Conservation (phyloP, 1,140 invertebrate genomes). For the Drosophila hydei region DNA sequence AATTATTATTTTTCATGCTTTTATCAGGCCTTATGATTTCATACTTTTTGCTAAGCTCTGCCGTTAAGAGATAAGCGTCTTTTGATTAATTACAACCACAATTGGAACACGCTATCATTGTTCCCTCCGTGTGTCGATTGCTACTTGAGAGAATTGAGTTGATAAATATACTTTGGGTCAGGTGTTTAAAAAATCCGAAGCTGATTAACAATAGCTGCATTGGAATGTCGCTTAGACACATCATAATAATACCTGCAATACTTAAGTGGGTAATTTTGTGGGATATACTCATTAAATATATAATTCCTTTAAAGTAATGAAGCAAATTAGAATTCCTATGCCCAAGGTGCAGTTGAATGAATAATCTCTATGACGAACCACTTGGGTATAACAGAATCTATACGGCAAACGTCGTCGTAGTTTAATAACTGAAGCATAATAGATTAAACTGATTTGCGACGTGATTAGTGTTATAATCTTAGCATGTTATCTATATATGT, state of each 20-base stretch:
- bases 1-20: too few species aligned
- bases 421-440: too few species aligned
- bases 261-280: slow-evolving; percentile 4
- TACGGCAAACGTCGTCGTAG: too few species aligned
- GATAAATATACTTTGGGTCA: slow-evolving; percentile 7
- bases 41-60: slow-evolving; percentile 27
- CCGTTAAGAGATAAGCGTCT: slow-evolving; percentile 21
- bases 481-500: too few species aligned
- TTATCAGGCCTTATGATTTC: slow-evolving; percentile 22
- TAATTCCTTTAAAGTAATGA: slow-evolving; percentile 3
- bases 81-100: slow-evolving; percentile 29
- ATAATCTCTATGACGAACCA: slow-evolving; percentile 15
- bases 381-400: neutral
- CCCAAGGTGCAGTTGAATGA: slow-evolving; percentile 8
- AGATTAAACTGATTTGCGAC: neutral
- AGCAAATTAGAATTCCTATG: slow-evolving; percentile 7
- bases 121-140: neutral
- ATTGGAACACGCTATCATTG: slow-evolving; percentile 15
- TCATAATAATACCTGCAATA: neutral
- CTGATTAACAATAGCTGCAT: neutral
- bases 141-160: slow-evolving; percentile 22
- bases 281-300: slow-evolving; percentile 4
- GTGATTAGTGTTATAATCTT: too few species aligned
- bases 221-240: slow-evolving; percentile 10
- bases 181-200: slow-evolving; percentile 9